These are phyloP conservation scores for Volucella zonaria DNA, from an alignment of 2,888 invertebrate species.

Conservation along the genomic window DNA sequence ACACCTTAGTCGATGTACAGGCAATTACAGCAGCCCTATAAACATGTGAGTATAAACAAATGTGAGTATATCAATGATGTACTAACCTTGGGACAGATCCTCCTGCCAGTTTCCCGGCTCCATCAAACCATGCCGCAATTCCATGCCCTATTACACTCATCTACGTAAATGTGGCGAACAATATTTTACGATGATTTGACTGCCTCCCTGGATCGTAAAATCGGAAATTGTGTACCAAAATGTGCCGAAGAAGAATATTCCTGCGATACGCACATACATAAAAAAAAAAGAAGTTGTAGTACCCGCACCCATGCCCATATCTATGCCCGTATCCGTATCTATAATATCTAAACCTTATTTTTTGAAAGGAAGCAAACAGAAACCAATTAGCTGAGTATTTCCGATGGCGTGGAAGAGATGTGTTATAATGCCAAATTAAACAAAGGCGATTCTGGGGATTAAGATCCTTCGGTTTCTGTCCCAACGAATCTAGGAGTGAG, in stretches of 20 bases:
- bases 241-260: neutral
- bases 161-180: slow-evolving; percentile 45
- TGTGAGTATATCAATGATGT: slow-evolving; percentile 38
- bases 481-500: too few species aligned
- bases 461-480: neutral
- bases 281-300: neutral
- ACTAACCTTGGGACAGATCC: slow-evolving; percentile 42
- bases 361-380: slow-evolving; percentile 42
- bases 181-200: slow-evolving; percentile 64
- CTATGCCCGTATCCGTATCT: too few species aligned
- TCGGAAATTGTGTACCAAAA: slow-evolving; percentile 30
- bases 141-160: slow-evolving; percentile 12
- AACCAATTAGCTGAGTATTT: slow-evolving; percentile 58
- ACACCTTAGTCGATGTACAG: slow-evolving; percentile 6
- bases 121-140: neutral
- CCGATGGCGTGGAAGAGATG: slow-evolving; percentile 11
- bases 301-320: too few species aligned
- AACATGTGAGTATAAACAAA: slow-evolving; percentile 36
- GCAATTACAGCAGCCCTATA: slow-evolving; percentile 51
- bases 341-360: too few species aligned
- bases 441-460: neutral
- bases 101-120: neutral
- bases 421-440: slow-evolving; percentile 29
- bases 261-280: neutral
- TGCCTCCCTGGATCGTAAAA: slow-evolving; percentile 31